Conservation (phyloP, 1,140 invertebrate species). For the Eupristina koningsbergeri region DNA sequence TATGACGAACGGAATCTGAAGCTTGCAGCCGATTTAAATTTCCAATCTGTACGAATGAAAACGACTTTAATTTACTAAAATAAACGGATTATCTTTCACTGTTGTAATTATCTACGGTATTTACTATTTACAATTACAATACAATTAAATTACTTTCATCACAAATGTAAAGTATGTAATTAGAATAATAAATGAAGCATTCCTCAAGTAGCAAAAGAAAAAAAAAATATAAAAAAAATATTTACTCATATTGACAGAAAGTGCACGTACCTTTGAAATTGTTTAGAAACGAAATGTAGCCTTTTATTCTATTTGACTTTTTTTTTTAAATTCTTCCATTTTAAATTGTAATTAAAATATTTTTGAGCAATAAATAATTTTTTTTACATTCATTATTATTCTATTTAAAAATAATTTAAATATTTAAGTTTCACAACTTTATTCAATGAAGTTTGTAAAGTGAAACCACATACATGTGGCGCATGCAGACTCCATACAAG, state of each 20-base stretch:
- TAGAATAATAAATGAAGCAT: neutral
- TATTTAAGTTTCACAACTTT: neutral
- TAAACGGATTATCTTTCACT: neutral
- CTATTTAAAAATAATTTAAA: neutral
- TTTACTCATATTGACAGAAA: neutral
- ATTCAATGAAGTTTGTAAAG: neutral
- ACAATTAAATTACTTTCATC: neutral
- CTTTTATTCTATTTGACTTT: neutral
- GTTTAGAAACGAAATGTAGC: neutral
- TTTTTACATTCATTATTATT: neutral
- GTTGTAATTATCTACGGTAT: neutral
- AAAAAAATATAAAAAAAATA: neutral
- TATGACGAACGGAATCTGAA: neutral
- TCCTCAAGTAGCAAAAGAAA: neutral
- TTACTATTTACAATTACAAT: neutral
- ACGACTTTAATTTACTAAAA: neutral
- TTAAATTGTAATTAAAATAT: neutral
- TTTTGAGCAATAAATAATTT: neutral
- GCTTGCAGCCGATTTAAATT: neutral
- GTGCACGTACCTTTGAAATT: neutral
- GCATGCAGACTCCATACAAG: too few species aligned
- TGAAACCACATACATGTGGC: neutral
- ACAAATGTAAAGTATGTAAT: neutral
- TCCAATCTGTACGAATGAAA: neutral
- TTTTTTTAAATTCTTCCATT: constrained; percentile 3